Conservation (phyloP, 92 coral and sea anemone species). For the Epizoanthus rinbou region DNA sequence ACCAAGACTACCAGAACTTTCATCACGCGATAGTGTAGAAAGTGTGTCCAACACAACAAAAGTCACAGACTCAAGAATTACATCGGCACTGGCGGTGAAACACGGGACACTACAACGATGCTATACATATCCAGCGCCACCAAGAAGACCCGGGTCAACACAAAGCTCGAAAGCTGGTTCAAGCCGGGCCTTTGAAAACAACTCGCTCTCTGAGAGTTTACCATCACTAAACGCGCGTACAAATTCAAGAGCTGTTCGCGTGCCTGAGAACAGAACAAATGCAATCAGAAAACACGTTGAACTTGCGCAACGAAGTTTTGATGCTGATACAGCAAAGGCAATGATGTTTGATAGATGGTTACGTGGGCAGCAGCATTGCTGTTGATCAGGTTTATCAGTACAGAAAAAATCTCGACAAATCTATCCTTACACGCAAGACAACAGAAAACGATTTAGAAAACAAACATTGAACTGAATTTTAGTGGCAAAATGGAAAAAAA, state of each 20-base stretch:
- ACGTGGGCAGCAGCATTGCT: slow-evolving; percentile 1
- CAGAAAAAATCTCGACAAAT: no score
- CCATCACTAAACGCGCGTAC: slow-evolving; percentile 5
- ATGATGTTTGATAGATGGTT: slow-evolving; percentile 34
- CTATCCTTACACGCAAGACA: no score
- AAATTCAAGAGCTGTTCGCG: not conserved
- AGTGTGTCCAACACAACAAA: not conserved
- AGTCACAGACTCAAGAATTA: not conserved
- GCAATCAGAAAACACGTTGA: slow-evolving; percentile 35
- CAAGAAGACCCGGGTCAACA: slow-evolving; percentile 1
- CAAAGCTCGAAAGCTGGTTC: not conserved
- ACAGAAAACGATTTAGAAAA: no score
- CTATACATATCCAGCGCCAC: slow-evolving; percentile 8
- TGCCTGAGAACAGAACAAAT: not conserved
- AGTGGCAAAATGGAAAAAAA: no score
- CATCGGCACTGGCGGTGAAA: not conserved
- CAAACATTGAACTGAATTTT: no score
- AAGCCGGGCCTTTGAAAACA: no score
- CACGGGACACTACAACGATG: slow-evolving; percentile 9
- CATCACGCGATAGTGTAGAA: not conserved
- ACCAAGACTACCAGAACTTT: slow-evolving; percentile 29
- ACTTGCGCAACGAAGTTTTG: slow-evolving; percentile 11
- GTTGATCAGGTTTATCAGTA: not conserved
- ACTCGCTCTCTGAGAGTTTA: not conserved
- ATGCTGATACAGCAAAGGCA: slow-evolving; percentile 22